phyloP scores from a whole-genome alignment of 2,888 invertebrate genomes.

The Bedellia somnulentella region DNA sequence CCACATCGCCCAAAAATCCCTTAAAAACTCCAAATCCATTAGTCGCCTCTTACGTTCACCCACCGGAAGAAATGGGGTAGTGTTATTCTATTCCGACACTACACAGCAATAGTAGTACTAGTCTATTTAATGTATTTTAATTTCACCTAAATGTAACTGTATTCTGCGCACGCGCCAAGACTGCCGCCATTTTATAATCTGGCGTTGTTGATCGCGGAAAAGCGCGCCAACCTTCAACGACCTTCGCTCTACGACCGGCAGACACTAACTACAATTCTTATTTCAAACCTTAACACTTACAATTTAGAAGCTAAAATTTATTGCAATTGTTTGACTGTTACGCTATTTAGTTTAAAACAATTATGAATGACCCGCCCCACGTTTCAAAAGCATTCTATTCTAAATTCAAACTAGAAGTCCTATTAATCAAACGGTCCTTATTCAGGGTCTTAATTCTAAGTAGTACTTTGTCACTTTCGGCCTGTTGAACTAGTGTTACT shows the following conservation, averaged over 20 bases:
- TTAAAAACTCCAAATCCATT: slow-evolving; percentile 16
- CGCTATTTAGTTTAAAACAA: no score
- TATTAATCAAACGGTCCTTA: slow-evolving; percentile 35
- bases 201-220: slow-evolving; percentile 59
- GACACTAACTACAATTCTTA: no score
- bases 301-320: not conserved
- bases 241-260: slow-evolving; percentile 57
- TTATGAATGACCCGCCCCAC: slow-evolving; percentile 31
- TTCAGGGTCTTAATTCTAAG: slow-evolving; percentile 26
- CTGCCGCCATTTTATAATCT: slow-evolving; percentile 58
- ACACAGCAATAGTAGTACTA: no score
- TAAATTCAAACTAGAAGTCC: slow-evolving; percentile 34
- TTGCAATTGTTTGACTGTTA: not conserved
- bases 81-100: no score
- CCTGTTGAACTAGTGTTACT: no score
- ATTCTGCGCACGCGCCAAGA: slow-evolving; percentile 54
- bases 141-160: slow-evolving; percentile 27
- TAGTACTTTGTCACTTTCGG: slow-evolving; percentile 31
- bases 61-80: no score
- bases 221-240: slow-evolving; percentile 61
- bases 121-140: no score
- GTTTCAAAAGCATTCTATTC: slow-evolving; percentile 32
- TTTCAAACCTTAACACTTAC: not conserved
- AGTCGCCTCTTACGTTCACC: no score
- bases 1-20: no score